These are phyloP conservation scores for Nesidiocoris tenuis DNA, from an alignment of 2,888 invertebrate species.

Conservation along the genomic window DNA sequence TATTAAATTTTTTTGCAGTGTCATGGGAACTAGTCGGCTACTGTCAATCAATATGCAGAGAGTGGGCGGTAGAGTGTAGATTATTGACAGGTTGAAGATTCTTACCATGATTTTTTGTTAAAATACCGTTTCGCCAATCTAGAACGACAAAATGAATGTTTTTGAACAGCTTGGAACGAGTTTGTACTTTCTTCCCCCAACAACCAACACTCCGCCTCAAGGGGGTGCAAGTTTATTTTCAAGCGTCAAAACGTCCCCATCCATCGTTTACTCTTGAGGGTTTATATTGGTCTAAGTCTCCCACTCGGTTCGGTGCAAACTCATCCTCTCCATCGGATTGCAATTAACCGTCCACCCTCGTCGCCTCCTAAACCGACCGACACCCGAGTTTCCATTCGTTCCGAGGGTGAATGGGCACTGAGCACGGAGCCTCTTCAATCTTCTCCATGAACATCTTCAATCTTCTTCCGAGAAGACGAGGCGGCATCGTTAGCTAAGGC, in stretches of 20 bases:
- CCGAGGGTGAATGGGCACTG: not conserved
- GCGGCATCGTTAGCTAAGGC: conserved; percentile 20
- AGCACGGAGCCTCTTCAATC: conserved; percentile 30
- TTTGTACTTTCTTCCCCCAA: not conserved
- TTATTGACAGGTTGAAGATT: no score
- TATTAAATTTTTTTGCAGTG: no score
- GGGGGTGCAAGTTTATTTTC: conserved; percentile 28
- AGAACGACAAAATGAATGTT: no score
- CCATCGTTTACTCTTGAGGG: conserved; percentile 11
- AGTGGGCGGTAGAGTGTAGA: no score
- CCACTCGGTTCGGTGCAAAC: conserved; percentile 21
- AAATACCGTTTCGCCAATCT: no score
- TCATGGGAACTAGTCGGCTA: no score
- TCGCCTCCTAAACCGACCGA: not conserved
- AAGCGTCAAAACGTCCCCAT: not conserved
- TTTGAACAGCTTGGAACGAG: no score
- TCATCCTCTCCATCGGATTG: conserved; percentile 24
- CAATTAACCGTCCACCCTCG: conserved; percentile 25
- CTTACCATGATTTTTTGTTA: no score
- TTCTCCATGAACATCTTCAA: conserved; percentile 37
- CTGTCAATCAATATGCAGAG: no score
- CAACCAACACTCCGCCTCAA: not conserved
- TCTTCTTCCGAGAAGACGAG: conserved; percentile 24
- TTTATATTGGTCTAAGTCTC: conserved; percentile 32
- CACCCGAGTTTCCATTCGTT: not conserved